Conservation (phyloP, 2,888 invertebrate species). For the Coecobrya sp. region DNA sequence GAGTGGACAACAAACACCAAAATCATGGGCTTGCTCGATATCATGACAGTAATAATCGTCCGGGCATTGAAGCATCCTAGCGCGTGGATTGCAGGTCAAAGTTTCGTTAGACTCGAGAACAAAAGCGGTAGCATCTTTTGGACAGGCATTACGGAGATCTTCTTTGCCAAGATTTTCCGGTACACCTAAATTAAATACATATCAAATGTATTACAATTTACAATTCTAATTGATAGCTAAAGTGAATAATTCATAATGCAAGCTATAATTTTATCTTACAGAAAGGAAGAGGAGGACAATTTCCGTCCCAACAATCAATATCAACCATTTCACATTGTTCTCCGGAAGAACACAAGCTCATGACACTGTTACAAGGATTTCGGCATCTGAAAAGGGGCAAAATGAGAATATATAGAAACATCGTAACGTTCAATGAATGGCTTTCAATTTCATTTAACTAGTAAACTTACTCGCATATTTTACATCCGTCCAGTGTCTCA, state of each 20-base stretch:
- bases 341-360: slow-evolving; percentile 90
- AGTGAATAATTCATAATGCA: too few relatives aligned
- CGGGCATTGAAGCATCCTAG: slow-evolving; percentile 85
- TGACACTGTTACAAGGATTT: slow-evolving; percentile 92
- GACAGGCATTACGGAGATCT: slow-evolving; percentile 84
- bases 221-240: too few relatives aligned
- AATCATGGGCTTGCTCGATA: slow-evolving; percentile 83
- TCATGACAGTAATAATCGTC: slow-evolving; percentile 87
- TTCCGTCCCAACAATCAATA: slow-evolving; percentile 94
- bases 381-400: slow-evolving; percentile 89
- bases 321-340: slow-evolving; percentile 93
- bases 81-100: slow-evolving; percentile 87
- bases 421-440: too few relatives aligned
- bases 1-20: slow-evolving; percentile 86
- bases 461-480: slow-evolving; percentile 90
- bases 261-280: slow-evolving; percentile 89
- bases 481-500: slow-evolving; percentile 92
- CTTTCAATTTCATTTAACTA: background rate
- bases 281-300: slow-evolving; percentile 95
- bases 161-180: slow-evolving; percentile 80
- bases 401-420: background rate
- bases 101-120: slow-evolving; percentile 86
- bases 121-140: slow-evolving; percentile 86
- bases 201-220: too few relatives aligned
- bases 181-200: slow-evolving; percentile 68